A percentile compares a stretch with the other conserved stretches of the same genome.
phyloP scores from a whole-genome alignment of 2,797 vertebrate species.

The Sebastes nivosus region DNA sequence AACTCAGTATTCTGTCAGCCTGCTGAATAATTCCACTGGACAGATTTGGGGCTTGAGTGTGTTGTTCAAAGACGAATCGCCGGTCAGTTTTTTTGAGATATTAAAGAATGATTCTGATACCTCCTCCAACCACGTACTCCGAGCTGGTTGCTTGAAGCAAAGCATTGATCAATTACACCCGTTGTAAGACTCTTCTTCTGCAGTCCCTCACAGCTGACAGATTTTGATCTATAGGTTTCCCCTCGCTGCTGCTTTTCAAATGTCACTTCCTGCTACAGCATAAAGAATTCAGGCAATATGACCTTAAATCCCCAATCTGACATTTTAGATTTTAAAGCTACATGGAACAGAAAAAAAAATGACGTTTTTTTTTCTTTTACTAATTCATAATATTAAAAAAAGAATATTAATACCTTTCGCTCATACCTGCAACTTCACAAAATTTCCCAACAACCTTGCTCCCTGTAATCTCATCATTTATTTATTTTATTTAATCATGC shows the following conservation, averaged over 20 bases:
- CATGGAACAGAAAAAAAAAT: background rate
- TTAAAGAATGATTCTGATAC: constrained; percentile 29
- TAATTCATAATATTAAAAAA: background rate
- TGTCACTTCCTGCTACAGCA: constrained; percentile 39
- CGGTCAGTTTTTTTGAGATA: background rate
- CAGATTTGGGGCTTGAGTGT: constrained; percentile 26
- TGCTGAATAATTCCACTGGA: constrained; percentile 28
- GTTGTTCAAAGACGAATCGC: constrained; percentile 27
- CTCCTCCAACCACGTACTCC: background rate
- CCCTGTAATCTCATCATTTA: background rate
- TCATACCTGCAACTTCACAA: background rate
- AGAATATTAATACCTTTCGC: background rate
- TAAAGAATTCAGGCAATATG: background rate
- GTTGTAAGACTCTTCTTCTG: background rate
- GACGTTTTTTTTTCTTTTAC: background rate
- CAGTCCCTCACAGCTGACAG: constrained; percentile 10
- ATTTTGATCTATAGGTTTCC: constrained; percentile 20
- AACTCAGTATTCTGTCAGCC: constrained; percentile 4
- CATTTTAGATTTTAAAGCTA: constrained; percentile 16
- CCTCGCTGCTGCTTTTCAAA: constrained; percentile 32
- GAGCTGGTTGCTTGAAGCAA: background rate
- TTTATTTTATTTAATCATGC: background rate
- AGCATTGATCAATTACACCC: constrained; percentile 27
- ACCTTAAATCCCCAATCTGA: constrained; percentile 19
- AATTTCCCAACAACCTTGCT: background rate